Base-by-base conservation (phyloP, 2,888 invertebrate species). In the Nephrotoma flavescens region DNA sequence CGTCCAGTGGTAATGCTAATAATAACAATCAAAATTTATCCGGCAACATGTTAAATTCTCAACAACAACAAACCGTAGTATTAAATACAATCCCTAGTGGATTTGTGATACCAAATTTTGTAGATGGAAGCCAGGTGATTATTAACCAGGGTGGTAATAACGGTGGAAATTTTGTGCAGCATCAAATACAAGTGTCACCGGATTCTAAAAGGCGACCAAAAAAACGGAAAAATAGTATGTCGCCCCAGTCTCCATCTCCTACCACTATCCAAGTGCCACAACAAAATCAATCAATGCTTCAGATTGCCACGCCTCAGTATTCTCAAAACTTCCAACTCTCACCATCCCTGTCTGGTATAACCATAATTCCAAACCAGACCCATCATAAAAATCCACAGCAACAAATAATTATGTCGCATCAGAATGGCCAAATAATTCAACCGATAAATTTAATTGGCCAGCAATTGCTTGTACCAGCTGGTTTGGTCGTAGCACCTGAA, bases 371-470 rank as follows among this genome's bases (percentile, higher is more conserved):
- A 91, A 91, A 89, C 91, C 91, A 44, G 88, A 90, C 83, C 7
- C 92, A 93, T 0, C 93, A 91, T 87, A 91, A 91, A 71, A 92
- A 93, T 19, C 93, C 90, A 9, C 91, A 91, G 87, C 92, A 92
- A 88, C 88, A 88, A 85, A 89, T 91, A 85, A 88, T 91, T 83
- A 90, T 92, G 42, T 86, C 87, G 42, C 87, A 87, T 19, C 92
- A 92, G 88, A 92, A 92, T 87, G 91, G 92, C 0, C 94, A 96
- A 90, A 96, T 96, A 90, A 92, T 96, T 83, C 97, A 97, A 90
- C 97, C 97, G 0, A 95, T 97, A 45, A 96, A 96, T 92, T 92
- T 97, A 88, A 93, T 96, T 87, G 96, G 96, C 87, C 97, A 96
- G 90, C 97, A 97, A 89, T 95, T 97, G 89, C 94, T 97, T 86